Evolutionary conservation across 2,797 vertebrate species (phyloP).

Genomic region (Rousettus madagascariensis): DNA sequence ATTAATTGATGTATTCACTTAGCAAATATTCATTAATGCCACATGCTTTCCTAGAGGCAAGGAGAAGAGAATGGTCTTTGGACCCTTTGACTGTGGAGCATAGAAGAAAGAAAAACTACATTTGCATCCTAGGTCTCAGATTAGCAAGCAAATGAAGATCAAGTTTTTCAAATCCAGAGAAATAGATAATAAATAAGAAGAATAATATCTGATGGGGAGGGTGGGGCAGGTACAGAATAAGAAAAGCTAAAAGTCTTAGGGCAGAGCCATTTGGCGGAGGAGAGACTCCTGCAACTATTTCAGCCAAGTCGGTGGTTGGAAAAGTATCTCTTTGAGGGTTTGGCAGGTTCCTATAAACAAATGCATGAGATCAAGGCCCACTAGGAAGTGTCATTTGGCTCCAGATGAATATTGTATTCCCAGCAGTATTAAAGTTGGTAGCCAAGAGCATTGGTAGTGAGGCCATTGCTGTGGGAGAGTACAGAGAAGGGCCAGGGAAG

Average conservation of each 20-base stretch:
- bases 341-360: neutral
- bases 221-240: neutral
- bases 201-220: neutral
- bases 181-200: neutral
- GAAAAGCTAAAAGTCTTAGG: neutral
- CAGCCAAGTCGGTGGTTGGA: neutral
- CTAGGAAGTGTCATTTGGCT: neutral
- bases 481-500: neutral
- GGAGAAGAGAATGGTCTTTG: neutral
- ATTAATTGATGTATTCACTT: neutral
- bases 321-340: neutral
- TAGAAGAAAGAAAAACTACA: neutral
- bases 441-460: neutral
- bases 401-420: neutral
- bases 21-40: neutral
- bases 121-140: neutral
- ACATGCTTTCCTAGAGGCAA: neutral
- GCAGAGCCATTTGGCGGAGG: no score
- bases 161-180: neutral
- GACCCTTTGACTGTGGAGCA: neutral
- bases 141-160: neutral
- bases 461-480: neutral
- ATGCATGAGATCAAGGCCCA: neutral
- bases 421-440: neutral
- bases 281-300: neutral